Percentiles rank a stretch among this genome's conserved stretches.
Evolutionary conservation across 2,797 vertebrate genomes (phyloP).

Genomic region (Melanotaenia trifasciata): DNA sequence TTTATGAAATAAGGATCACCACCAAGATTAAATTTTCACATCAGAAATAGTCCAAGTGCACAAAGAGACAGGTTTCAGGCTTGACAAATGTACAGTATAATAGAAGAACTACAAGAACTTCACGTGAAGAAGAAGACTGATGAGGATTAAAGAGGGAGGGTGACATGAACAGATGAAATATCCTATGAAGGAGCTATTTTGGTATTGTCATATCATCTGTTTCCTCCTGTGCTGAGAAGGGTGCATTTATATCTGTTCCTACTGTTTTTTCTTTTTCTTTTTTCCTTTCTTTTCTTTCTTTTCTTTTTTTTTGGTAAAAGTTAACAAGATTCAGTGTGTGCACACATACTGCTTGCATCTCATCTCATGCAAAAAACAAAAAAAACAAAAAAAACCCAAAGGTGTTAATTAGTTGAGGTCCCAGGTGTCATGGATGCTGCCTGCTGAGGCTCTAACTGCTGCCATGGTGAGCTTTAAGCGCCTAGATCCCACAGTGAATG

Average conservation of each 20-base stretch:
- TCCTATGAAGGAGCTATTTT: constrained; percentile 44
- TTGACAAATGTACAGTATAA: constrained; percentile 2
- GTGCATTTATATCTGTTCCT: constrained; percentile 31
- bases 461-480: constrained; percentile 42
- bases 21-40: background rate
- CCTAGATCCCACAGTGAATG: constrained; percentile 28
- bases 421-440: constrained; percentile 22
- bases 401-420: constrained; percentile 72
- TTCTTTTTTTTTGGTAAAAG: background rate
- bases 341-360: background rate
- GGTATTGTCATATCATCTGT: background rate
- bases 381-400: constrained; percentile 48
- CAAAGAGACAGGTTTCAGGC: constrained; percentile 11
- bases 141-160: constrained; percentile 30
- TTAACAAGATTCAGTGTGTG: constrained; percentile 39
- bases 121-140: constrained; percentile 12
- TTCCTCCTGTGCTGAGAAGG: constrained; percentile 25
- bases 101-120: constrained; percentile 30
- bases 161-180: constrained; percentile 46
- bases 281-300: too few relatives aligned
- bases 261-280: background rate
- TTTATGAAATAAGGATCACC: background rate
- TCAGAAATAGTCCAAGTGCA: constrained; percentile 1
- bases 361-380: constrained; percentile 11
- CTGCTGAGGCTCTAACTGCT: constrained; percentile 44